These are phyloP conservation scores for Prionailurus viverrinus DNA, from an alignment of 2,113 vertebrate genomes.

Conservation along the genomic window DNA sequence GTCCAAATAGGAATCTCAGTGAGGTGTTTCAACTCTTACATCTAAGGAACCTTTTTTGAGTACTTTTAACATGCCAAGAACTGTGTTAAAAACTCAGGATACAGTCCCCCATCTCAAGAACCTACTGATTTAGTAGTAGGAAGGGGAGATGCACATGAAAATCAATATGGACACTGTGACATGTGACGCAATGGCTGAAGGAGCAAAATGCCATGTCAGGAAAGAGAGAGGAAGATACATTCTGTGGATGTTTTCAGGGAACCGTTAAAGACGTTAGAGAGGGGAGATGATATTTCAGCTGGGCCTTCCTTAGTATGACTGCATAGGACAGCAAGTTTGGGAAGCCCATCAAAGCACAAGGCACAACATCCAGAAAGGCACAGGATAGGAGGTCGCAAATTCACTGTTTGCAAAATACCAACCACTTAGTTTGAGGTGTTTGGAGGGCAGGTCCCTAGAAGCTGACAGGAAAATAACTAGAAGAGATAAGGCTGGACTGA, in stretches of 20 bases:
- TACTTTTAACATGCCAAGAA: neutral
- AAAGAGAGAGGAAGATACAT: neutral
- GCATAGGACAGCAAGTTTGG: neutral
- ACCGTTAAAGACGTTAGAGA: neutral
- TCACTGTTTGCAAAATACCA: conserved; percentile 47
- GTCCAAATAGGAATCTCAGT: neutral
- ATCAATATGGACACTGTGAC: neutral
- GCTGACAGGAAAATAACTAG: neutral
- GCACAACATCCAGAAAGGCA: neutral
- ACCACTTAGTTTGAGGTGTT: neutral
- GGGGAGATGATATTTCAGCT: conserved; percentile 6
- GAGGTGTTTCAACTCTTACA: neutral
- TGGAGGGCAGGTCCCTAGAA: neutral
- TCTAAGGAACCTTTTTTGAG: neutral
- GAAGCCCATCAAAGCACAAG: neutral
- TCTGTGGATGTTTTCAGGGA: neutral
- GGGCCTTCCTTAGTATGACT: conserved; percentile 30
- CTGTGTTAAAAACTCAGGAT: neutral
- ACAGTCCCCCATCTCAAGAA: neutral
- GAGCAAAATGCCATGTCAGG: neutral
- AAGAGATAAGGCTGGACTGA: neutral
- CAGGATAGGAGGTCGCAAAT: neutral
- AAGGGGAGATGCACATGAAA: neutral
- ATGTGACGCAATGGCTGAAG: neutral
- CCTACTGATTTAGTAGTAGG: neutral